Base-by-base conservation (phyloP, 2,113 vertebrate genomes). In the Aegithalos caudatus region DNA sequence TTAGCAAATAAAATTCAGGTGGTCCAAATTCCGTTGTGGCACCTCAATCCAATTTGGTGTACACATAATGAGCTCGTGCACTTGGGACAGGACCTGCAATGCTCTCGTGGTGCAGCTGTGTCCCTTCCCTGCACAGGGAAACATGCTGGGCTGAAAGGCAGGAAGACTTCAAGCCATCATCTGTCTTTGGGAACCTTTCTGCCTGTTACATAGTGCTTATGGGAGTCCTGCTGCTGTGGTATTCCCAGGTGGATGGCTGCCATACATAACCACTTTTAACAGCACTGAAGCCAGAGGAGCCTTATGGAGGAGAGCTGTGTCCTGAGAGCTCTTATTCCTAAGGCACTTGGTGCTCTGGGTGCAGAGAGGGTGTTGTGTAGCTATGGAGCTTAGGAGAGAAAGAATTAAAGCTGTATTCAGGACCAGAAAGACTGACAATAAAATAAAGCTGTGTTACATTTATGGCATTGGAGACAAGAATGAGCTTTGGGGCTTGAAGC, bases 31-130 rank as follows among this genome's bases (percentile, higher is more conserved):
- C 38, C 14, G 7, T 37, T 44, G 10, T 0, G 0, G 33, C 44
- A 27, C 42, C 45, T 48, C 3, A 0, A 11, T 86, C 61, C 28
- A 19, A 28, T 71, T 21, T 31, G 48, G 5, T n/a, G 18, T 42
- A 51, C 27, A 5, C 7, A 11, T 38, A 10, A 1, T 16, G 37
- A 79, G 42, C 28, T 79, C 12, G 0, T 14, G 23, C 16, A 8
- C 12, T 37, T 2, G 2, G 28, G n/a, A 14, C 31, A 64, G 40
- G 33, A 51, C 27, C 61, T 74, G 17, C 21, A 22, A 13, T 6
- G 38, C 47, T 5, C 7, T 22, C 2, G 9, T 48, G 28, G 58
- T 16, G 48, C 25, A 35, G 15, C 73, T 37, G 42, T 25, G n/a
- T 60, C 29, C 20, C 11, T 70, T 42, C 42, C 48, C 48, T 38